phyloP scores from a whole-genome alignment of 2,888 invertebrate genomes.

The Girardia tigrina region DNA sequence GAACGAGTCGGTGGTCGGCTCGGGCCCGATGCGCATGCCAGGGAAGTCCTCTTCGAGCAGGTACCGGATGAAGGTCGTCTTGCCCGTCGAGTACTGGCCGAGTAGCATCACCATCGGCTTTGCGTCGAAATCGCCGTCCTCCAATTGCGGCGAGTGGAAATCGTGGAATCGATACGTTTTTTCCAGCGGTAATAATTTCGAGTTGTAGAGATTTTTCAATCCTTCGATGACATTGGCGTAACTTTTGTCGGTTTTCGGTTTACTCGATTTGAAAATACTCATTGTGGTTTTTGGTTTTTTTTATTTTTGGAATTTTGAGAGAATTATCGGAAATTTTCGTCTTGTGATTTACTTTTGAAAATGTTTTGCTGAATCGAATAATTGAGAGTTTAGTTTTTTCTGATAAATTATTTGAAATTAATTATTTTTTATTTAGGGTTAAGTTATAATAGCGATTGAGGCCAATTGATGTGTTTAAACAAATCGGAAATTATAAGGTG shows the following conservation, averaged over 20 bases:
- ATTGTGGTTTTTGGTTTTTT: too few species aligned
- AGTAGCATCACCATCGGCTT: slow-evolving; percentile 44
- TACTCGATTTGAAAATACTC: slow-evolving; percentile 13
- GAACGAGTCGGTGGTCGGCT: slow-evolving; percentile 42
- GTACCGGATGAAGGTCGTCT: slow-evolving; percentile 44
- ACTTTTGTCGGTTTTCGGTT: neutral
- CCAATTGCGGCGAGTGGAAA: slow-evolving; percentile 79
- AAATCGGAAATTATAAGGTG: too few species aligned
- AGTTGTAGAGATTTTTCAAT: neutral
- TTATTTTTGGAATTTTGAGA: too few species aligned
- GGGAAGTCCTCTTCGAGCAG: slow-evolving; percentile 40
- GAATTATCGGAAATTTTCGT: too few species aligned
- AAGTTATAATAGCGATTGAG: too few species aligned
- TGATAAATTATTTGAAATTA: too few species aligned
- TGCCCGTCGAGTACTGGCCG: slow-evolving; percentile 46
- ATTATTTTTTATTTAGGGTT: too few species aligned
- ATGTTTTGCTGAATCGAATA: too few species aligned
- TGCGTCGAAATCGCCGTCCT: slow-evolving; percentile 39
- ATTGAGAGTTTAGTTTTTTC: too few species aligned
- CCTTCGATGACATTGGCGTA: slow-evolving; percentile 56
- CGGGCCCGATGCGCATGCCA: slow-evolving; percentile 41
- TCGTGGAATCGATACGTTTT: slow-evolving; percentile 25
- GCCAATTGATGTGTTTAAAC: too few species aligned
- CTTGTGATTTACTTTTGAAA: too few species aligned
- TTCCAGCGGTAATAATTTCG: slow-evolving; percentile 27